These are phyloP conservation scores for Oncorhynchus mykiss DNA, from an alignment of 2,113 vertebrate species.

Conservation along the genomic window DNA sequence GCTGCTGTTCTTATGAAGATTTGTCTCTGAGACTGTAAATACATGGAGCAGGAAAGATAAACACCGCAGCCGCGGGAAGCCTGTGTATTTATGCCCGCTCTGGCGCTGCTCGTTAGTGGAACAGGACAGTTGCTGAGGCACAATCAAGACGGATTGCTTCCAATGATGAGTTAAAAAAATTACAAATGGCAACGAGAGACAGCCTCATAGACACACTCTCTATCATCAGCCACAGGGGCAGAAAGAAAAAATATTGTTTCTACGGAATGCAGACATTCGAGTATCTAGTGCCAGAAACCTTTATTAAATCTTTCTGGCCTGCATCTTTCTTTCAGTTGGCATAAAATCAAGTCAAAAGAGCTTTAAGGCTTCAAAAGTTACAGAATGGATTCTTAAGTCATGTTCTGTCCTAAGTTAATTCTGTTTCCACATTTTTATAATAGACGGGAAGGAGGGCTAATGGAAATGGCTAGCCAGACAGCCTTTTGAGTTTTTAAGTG, in stretches of 20 bases:
- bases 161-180: slow-evolving; percentile 69
- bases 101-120: slow-evolving; percentile 63
- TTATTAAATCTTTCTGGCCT: slow-evolving; percentile 46
- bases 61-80: slow-evolving; percentile 58
- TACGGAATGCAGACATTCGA: slow-evolving; percentile 38
- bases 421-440: neutral
- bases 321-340: slow-evolving; percentile 38
- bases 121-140: slow-evolving; percentile 66
- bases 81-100: slow-evolving; percentile 60
- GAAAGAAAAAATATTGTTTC: slow-evolving; percentile 45
- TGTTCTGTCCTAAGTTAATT: neutral
- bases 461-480: neutral
- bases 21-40: slow-evolving; percentile 66
- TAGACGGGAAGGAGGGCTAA: neutral
- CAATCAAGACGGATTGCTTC: slow-evolving; percentile 73
- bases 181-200: slow-evolving; percentile 67
- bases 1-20: slow-evolving; percentile 64
- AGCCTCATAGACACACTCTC: slow-evolving; percentile 59
- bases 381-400: neutral
- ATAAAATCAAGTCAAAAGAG: neutral
- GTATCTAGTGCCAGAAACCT: slow-evolving; percentile 31
- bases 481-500: neutral
- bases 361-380: neutral
- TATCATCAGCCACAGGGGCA: slow-evolving; percentile 51
- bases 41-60: slow-evolving; percentile 63